Base-by-base conservation (phyloP, 2,888 invertebrate species). In the Doris montereyensis region DNA sequence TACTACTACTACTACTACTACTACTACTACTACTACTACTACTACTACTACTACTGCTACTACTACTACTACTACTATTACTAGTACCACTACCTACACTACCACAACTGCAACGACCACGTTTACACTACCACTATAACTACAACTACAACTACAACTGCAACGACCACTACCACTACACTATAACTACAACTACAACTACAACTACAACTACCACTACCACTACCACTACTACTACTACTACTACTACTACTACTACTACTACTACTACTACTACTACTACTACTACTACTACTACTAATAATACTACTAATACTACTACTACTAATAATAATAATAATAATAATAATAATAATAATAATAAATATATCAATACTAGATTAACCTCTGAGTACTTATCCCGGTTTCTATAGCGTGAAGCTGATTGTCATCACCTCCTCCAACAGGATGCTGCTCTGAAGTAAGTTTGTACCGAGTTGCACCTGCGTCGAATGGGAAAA, bases 31-130 rank as follows among this genome's bases (percentile, higher is more conserved):
- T 41, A 41, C 52, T 41, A 41, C 52, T 41, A 41, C 52, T 41
- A 41, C 52, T 41, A 41, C 52, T 41, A 41, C 52, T 41, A 41
- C 52, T 41, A 41, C 52, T 41, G n/a, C 32, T 71, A 71, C 71
- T 71, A 71, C 71, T 71, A 71, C 71, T 71, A 71, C 71, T 71
- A 71, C 71, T 71, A 71, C 71, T 71, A 71, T 35, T 71, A 71
- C 71, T 71, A 71, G 34, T 71, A 71, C 71, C 35, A 71, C 71
- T 71, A 71, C 71, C 35, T 34, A 32, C 24, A 71, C 71, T 71
- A 71, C 71, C 35, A 71, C 71, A 21, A 71, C 71, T 71, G 35
- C 71, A 34, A 2, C 71, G 32, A 2, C 71, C 30, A 35, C 41
- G 32, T 21, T 52, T 72, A n/a, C 21, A 30, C 10, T 72, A 35